phyloP scores from a whole-genome alignment of 2,113 vertebrate species.

The Morphnarchus princeps region DNA sequence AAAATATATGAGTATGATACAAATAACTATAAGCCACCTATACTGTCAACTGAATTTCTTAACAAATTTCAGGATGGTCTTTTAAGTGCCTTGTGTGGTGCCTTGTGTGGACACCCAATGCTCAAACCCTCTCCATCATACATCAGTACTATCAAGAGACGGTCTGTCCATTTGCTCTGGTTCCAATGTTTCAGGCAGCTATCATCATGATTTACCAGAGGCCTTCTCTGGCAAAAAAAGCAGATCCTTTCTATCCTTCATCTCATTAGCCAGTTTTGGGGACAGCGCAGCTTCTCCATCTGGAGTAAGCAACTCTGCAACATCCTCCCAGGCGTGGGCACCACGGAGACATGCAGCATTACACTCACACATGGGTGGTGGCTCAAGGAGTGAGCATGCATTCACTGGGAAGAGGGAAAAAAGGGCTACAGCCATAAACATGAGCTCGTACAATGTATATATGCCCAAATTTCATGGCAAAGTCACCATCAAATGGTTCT shows the following conservation, averaged over 20 bases:
- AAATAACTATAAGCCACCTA: neutral
- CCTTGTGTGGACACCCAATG: neutral
- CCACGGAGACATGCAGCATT: neutral
- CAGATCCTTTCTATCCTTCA: neutral
- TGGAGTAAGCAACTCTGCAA: neutral
- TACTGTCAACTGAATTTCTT: neutral
- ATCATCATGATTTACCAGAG: neutral
- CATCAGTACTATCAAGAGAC: neutral
- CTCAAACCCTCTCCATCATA: neutral
- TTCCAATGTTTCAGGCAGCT: neutral
- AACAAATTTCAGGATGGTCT: neutral
- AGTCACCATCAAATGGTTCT: neutral
- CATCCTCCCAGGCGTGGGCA: neutral
- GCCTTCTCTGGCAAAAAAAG: neutral
- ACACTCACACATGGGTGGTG: no score
- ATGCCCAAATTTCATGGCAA: neutral
- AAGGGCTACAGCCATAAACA: neutral
- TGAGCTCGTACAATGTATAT: neutral
- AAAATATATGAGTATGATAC: neutral
- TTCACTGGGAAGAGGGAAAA: neutral
- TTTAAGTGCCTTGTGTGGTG: neutral
- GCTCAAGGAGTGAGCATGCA: neutral
- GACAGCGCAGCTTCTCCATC: neutral
- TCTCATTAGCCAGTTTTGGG: neutral
- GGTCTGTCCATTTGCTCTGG: neutral